Evolutionary conservation across 2,797 vertebrate species (phyloP), one percentile per base, ranked within the genome.

Genomic region (Spinibarbus caldwelli): DNA sequence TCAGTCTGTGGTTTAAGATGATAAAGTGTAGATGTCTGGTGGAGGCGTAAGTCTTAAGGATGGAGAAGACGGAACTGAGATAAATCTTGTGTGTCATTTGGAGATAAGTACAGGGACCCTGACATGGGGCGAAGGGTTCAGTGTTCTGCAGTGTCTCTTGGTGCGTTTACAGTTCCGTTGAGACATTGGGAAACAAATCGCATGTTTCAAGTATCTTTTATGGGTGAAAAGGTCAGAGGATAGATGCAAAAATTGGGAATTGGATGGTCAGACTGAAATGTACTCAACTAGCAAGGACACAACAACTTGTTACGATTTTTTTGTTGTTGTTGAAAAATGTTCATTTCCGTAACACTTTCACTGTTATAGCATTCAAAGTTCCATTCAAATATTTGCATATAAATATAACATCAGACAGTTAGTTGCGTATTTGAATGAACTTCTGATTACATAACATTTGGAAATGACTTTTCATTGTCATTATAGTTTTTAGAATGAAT

Each of bases 141-240:
- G 47, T 23, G 68, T 59, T 29, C n/a, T 79, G 41, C 78, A 47
- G 82, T 75, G 80, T 86, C 87, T 81, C 80, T 45, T 19, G 59
- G 41, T 70, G 78, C 82, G 64, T 75, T 86, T 38, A 64, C 36
- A 41, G 52, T 29, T 80, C 77, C 62, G 17, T 62, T 7, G 83
- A 82, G 85, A 85, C 64, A 57, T 2, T 54, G 34, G 70, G 64
- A 84, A 70, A 83, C n/a, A 67, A 84, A 82, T 88, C 11, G 49
- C 64, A 85, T 78, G 38, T 70, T 59, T 70, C 83, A n/a, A 68
- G 72, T 45, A 77, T 88, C 49, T 84, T 80, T 64, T 26, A 36
- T 73, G 41, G 38, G 34, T 26, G 68, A n/a, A 82, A 43, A 87
- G 78, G 57, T 85, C 73, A 66, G 21, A 78, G 66, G 47, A 82